phyloP scores from a whole-genome alignment of 2,113 vertebrate genomes.

The Mesembrinibis cayennensis region DNA sequence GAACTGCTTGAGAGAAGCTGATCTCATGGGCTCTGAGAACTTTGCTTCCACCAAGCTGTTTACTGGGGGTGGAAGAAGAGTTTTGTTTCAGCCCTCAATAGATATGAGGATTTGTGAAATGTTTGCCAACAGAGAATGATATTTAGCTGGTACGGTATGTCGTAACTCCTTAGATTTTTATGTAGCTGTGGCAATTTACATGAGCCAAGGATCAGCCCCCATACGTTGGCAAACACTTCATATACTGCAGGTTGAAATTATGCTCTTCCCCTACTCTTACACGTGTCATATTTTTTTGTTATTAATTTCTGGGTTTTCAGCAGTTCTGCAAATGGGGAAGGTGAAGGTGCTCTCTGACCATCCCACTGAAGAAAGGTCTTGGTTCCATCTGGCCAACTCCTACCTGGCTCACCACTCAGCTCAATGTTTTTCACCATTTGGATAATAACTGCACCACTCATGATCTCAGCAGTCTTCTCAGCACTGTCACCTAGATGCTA shows the following conservation, averaged over 20 bases:
- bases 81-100: neutral
- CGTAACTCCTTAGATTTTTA: neutral
- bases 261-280: neutral
- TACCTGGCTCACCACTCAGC: neutral
- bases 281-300: neutral
- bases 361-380: too few relatives aligned
- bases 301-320: neutral
- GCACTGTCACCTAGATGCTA: neutral
- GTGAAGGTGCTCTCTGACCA: neutral
- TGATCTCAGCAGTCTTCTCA: neutral
- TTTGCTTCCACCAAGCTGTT: neutral
- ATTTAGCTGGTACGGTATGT: neutral
- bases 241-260: neutral
- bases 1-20: neutral
- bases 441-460: neutral
- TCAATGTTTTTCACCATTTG: fast-evolving
- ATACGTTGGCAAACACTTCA: neutral
- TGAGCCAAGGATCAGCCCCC: neutral
- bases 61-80: neutral
- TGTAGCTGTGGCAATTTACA: neutral
- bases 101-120: neutral
- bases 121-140: neutral
- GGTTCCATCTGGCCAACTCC: neutral
- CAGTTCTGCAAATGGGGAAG: neutral
- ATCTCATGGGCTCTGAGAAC: neutral